Base-by-base conservation (phyloP, 1,140 invertebrate genomes). In the Pseudoatta argentina region DNA sequence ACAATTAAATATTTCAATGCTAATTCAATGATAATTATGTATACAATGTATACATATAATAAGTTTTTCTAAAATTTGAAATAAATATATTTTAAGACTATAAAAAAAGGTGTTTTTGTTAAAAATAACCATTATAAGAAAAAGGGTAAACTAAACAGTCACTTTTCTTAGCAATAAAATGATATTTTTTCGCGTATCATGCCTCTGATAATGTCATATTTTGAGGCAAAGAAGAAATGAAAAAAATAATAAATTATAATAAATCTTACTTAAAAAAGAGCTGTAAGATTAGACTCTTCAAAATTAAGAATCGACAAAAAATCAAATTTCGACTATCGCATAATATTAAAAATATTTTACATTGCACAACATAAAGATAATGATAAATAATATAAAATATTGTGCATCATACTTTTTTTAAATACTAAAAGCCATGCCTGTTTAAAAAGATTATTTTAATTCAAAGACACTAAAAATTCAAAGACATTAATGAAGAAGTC, bases 381-480 rank as follows among this genome's bases (percentile, higher is more conserved):
- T 18, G 18, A 57, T 21, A 55, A 18, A 24, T 71, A 53, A 51
- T 51, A 53, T 24, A n/a, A 51, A 51, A 21, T 39, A 27, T 16
- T 27, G 21, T 6, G 16, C 18, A 21, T 18, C 7, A 53, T n/a
- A 55, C 12, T 73, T 55, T 55, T 14, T 10, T 73, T 27, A 8
- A 73, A 55, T 71, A 71, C 1, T 14, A 61, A 57, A 57, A 21
- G 27, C 5, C 18, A 30, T n/a, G 18, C 6, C 63, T 7, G 4
- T 21, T 39, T 67, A 57, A 76, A 61, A 39, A 10, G 5, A 59
- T 34, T 39, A 27, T 6, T 59, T 21, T n/a, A 51, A 67, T 81
- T 6, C 44, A 79, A 21, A 85, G 76, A 16, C 21, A 16, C 14
- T 8, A 48, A 63, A n/a, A 51, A 67, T 81, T 6, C 44, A 79